Evolutionary conservation across 2,113 vertebrate species (phyloP).

Genomic region (Lontra canadensis): DNA sequence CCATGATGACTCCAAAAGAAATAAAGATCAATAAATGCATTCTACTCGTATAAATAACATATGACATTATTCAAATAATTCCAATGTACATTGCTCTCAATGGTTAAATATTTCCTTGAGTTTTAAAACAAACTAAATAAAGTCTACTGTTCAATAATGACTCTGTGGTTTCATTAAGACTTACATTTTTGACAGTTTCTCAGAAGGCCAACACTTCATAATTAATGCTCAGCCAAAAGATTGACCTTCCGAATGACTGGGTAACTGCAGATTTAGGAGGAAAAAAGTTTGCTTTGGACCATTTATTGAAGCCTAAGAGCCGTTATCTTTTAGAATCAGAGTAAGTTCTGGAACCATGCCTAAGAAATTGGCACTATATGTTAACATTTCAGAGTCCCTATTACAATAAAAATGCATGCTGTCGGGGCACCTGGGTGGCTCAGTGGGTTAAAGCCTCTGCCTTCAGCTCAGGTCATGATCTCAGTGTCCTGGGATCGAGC

Average conservation of each 20-base stretch:
- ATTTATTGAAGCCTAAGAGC: constrained; percentile 68
- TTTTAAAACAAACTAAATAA: constrained; percentile 57
- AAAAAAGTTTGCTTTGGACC: constrained; percentile 54
- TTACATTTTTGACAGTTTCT: constrained; percentile 70
- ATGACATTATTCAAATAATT: not conserved
- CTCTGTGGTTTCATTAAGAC: constrained; percentile 50
- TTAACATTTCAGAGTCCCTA: constrained; percentile 52
- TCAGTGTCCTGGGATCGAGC: too few relatives aligned
- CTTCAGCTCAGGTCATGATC: too few relatives aligned
- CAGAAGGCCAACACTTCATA: constrained; percentile 60
- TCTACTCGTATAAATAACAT: not conserved
- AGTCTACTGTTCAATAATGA: not conserved
- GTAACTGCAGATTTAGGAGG: constrained; percentile 49
- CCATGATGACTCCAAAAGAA: not conserved
- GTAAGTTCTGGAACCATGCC: constrained; percentile 62
- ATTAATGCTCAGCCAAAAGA: constrained; percentile 57
- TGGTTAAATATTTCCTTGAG: constrained; percentile 29
- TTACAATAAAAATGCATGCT: constrained; percentile 61
- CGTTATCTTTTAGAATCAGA: constrained; percentile 70
- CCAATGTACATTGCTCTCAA: not conserved
- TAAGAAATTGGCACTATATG: constrained; percentile 66
- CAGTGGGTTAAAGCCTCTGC: too few relatives aligned
- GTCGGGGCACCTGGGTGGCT: too few relatives aligned
- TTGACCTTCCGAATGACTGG: constrained; percentile 42
- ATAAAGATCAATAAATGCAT: not conserved